Evolutionary conservation across 2,797 vertebrate genomes (phyloP), one percentile per base, ranked within the genome.

Genomic region (Spea hammondii): DNA sequence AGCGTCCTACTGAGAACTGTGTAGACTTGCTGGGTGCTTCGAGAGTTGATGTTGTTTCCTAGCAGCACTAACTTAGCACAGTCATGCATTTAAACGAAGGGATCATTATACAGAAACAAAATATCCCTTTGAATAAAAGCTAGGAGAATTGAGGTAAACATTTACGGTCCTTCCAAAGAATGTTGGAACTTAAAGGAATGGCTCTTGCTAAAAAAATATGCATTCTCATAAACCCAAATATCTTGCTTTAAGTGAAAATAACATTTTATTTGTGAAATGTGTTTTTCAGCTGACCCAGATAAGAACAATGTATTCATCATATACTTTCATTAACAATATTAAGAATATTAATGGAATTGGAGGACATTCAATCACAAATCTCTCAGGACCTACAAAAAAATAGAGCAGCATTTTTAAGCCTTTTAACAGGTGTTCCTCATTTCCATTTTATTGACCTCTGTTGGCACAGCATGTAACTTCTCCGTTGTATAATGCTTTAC

Each of bases 41-140:
- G 53, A 55, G 70, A 74, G 70, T 82, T 74, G 65, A 82, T 82
- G 67, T 59, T 76, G 80, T 82, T 78, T 51, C 80, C 64, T 77
- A 65, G 80, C 65, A 82, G 55, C 75, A 11, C 65, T 74, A 74
- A 76, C 79, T 48, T 78, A 77, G 73, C 78, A 77, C 70, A 10
- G 48, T 70, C 57, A 46, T 68, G 32, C 44, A 68, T 50, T 70
- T 55, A 70, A 78, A 82, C 65, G 67, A 65, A 82, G 57, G 70
- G 65, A 72, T 72, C 79, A 77, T 82, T 77, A 82, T 73, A 67
- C 55, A 82, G 79, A 74, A 77, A 82, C 74, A 17, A 74, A 70
- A 77, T 82, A 77, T 78, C 50, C 80, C 75, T 57, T 70, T 54
- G 65, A 72, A 67, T 60, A 51, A 73, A 70, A 57, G 80, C 70